Conservation (phyloP, 1,140 invertebrate species). For the Goniozus legneri region DNA sequence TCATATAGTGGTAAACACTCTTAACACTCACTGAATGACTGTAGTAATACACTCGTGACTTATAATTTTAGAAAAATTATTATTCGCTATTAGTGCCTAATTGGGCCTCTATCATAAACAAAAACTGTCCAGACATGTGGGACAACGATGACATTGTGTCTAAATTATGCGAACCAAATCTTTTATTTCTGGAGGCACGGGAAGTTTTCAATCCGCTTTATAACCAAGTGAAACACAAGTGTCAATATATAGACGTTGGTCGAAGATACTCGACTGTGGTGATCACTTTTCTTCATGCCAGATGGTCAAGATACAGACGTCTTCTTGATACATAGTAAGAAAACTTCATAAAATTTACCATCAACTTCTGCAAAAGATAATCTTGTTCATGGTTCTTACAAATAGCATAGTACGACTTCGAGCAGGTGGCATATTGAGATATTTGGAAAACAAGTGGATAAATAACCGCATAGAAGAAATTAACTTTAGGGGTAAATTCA, state of each 20-base stretch:
- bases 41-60: background rate
- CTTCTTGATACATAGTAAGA: conserved; percentile 27
- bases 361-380: background rate
- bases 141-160: conserved; percentile 4
- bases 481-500: conserved; percentile 15
- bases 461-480: conserved; percentile 6
- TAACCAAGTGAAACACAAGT: conserved; percentile 16
- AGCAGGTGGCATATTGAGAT: conserved; percentile 27
- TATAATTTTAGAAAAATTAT: background rate
- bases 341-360: background rate
- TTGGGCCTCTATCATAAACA: conserved; percentile 24
- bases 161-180: conserved; percentile 21
- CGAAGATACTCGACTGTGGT: too few relatives aligned
- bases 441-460: conserved; percentile 33
- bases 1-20: too few relatives aligned
- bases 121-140: conserved; percentile 27
- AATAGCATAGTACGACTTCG: conserved; percentile 23
- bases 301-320: conserved; percentile 17
- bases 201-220: conserved; percentile 28
- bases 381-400: too few relatives aligned
- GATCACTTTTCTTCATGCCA: conserved; percentile 25
- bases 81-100: background rate
- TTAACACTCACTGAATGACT: too few relatives aligned
- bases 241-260: too few relatives aligned
- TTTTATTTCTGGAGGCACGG: conserved; percentile 28